A percentile compares a stretch with the other conserved stretches of the same genome.
phyloP scores from a whole-genome alignment of 2,888 invertebrate species.

The Aleiodes leptofemur region DNA sequence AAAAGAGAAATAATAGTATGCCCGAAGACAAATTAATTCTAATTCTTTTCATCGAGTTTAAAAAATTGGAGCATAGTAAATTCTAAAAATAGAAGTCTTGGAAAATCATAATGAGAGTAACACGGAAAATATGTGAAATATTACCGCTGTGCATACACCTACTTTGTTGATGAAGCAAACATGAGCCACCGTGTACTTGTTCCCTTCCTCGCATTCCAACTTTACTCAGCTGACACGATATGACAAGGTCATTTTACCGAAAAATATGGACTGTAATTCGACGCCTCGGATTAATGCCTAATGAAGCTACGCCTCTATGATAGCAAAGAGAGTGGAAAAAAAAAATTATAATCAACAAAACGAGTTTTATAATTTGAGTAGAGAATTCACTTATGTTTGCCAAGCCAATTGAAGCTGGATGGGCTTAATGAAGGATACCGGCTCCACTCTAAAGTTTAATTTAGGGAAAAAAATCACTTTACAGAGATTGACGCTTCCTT shows the following conservation, averaged over 20 bases:
- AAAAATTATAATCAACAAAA: background rate
- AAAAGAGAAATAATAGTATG: background rate
- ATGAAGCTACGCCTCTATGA: background rate
- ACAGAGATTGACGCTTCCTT: background rate
- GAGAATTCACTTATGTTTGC: slow-evolving; percentile 7
- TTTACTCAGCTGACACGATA: slow-evolving; percentile 6
- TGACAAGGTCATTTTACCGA: slow-evolving; percentile 16
- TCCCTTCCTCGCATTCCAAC: slow-evolving; percentile 3
- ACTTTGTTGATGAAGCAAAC: slow-evolving; percentile 56
- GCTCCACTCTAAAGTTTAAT: background rate
- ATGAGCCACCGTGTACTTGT: slow-evolving; percentile 14
- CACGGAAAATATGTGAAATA: slow-evolving; percentile 18
- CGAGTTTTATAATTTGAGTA: background rate
- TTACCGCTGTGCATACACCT: slow-evolving; percentile 39
- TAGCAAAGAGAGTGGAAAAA: background rate
- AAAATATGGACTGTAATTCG: slow-evolving; percentile 15
- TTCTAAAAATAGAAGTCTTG: background rate
- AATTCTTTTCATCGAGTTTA: background rate
- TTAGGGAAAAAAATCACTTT: background rate
- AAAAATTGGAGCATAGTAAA: background rate
- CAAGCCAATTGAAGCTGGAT: slow-evolving; percentile 3
- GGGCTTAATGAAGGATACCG: background rate
- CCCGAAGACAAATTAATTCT: too few relatives aligned
- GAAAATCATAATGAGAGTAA: slow-evolving; percentile 24
- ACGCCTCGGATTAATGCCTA: slow-evolving; percentile 6